Evolutionary conservation across 2,797 vertebrate species (phyloP), one percentile per base, ranked within the genome.

Genomic region (Eulemur coronatus): DNA sequence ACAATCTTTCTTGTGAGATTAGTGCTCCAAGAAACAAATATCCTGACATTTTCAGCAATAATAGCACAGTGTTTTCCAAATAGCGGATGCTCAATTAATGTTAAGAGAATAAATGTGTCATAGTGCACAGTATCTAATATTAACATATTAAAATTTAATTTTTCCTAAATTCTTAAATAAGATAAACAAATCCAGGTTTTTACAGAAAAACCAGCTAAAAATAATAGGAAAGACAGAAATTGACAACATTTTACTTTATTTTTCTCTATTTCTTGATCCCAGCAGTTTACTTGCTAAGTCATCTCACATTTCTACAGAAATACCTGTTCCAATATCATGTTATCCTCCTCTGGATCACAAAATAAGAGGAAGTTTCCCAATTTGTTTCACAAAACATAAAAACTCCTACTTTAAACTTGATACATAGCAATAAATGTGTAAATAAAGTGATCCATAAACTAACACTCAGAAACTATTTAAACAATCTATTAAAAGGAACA

Each of bases 101-200:
- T 20, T 52, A 76, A 61, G 35, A 26, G 24, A 82, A 52, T 76
- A 61, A 91, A 81, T 81, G 30, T 46, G 15, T 22, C 33, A 46
- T 46, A 43, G 43, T 43, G 41, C 7, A 50, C 20, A 43, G 17
- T 89, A 59, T 50, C 41, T 65, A 73, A 84, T 75, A 72, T 57
- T 22, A 57, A 10, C 22, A 4, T 57, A 75, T 59, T 92, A 33
- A 50, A 22, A 57, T 59, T 65, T 48, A 57, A 26, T 90, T 76
- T 90, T 7, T 72, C 69, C 28, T 82, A 43, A 69, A 76, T 63
- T 90, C 61, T 87, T 76, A 75, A 73, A 50, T 84, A 73, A 70
- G 9, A 48, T 75, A 81, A 96, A 69, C 52, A 89, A 87, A 95
- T 75, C 59, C 50, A 65, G 46, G 50, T 82, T 81, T 86, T 89